Percentiles rank a stretch among this genome's conserved stretches.
Conservation (phyloP, 1,140 invertebrate genomes). For the Zaprionus vittiger region DNA sequence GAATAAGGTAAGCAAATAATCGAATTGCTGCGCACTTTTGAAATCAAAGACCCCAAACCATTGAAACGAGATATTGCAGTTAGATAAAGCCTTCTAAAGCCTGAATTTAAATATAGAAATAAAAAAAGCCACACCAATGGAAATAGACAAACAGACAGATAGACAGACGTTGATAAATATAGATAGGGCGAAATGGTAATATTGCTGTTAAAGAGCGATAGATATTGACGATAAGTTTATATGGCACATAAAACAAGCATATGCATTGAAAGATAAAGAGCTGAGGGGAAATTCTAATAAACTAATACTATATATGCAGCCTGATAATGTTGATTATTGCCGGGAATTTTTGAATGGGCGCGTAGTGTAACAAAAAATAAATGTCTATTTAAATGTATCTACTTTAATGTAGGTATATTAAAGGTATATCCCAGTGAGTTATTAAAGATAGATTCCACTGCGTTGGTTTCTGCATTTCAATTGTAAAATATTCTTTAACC, state of each 20-base stretch:
- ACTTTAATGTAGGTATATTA: background rate
- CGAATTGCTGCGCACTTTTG: conserved; percentile 44
- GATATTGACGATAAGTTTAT: conserved; percentile 20
- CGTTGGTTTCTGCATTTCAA: background rate
- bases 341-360: conserved; percentile 6
- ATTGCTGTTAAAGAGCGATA: conserved; percentile 19
- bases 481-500: background rate
- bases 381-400: background rate
- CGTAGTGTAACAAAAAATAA: background rate
- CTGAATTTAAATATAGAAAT: conserved; percentile 23
- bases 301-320: background rate
- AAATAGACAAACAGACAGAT: background rate
- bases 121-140: conserved; percentile 4
- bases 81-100: conserved; percentile 13
- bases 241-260: background rate
- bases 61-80: conserved; percentile 35
- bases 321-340: background rate
- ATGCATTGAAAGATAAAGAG: background rate
- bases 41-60: conserved; percentile 20
- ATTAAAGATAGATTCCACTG: background rate
- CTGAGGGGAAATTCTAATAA: background rate
- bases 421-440: background rate
- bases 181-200: conserved; percentile 3
- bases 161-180: background rate
- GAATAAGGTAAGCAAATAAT: conserved; percentile 67